Percentiles rank a stretch among this genome's conserved stretches.
Evolutionary conservation across 92 coral and sea anemone species (phyloP).

Genomic region (Heteractis magnifica): DNA sequence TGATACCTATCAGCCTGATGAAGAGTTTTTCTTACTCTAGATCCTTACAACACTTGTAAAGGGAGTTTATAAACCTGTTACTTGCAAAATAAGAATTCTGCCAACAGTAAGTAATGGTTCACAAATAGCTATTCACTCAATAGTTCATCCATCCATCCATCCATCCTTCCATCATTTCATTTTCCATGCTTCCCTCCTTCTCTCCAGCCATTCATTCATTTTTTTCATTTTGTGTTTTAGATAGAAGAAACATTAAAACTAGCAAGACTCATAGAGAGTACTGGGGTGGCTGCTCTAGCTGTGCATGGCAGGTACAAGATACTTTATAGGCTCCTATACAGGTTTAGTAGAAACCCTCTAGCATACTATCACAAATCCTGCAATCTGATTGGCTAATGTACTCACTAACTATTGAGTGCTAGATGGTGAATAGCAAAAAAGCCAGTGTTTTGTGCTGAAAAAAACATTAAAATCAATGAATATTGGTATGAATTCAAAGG

Average conservation of each 20-base stretch:
- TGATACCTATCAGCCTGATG: no score
- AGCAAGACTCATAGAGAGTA: constrained; percentile 64
- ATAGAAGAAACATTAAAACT: constrained; percentile 82
- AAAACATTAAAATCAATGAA: no score
- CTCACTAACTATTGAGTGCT: no score
- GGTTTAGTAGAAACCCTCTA: not conserved
- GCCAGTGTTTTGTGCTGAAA: no score
- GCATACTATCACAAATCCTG: no score
- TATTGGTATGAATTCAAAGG: no score
- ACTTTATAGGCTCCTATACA: not conserved
- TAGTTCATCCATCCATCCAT: not conserved
- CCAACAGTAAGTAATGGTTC: constrained; percentile 74
- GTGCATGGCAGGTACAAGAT: constrained; percentile 88
- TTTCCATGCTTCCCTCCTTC: not conserved
- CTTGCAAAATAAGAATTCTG: constrained; percentile 92
- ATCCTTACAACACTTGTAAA: constrained; percentile 87
- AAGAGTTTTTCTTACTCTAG: constrained; percentile 33
- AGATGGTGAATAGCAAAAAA: no score
- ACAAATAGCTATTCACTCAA: no score
- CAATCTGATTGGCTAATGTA: no score
- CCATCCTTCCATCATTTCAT: not conserved
- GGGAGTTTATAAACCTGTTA: constrained; percentile 86
- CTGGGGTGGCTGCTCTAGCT: constrained; percentile 89
- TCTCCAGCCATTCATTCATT: not conserved
- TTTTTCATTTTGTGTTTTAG: constrained; percentile 35